Percentiles rank a stretch among this genome's conserved stretches.
Evolutionary conservation across 2,797 vertebrate species (phyloP).

Genomic region (Threskiornis aethiopicus): DNA sequence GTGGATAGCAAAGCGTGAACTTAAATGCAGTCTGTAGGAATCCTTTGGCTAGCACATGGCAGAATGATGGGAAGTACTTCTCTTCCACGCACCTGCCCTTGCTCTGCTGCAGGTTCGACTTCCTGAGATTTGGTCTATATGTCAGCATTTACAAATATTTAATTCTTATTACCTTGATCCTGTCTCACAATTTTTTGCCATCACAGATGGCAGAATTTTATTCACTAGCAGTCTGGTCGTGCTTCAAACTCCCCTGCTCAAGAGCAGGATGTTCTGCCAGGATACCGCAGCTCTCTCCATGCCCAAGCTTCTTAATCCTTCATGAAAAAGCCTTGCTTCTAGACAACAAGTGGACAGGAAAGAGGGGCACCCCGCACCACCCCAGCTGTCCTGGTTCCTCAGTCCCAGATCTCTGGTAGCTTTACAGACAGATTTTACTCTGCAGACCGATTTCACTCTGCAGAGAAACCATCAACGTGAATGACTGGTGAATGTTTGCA

Average conservation of each 20-base stretch:
- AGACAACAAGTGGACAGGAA: conserved; percentile 5
- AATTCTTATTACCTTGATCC: background rate
- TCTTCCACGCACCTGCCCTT: background rate
- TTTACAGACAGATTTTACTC: background rate
- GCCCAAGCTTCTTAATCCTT: conserved; percentile 23
- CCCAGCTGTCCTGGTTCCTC: background rate
- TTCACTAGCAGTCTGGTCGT: background rate
- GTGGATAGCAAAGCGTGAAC: background rate
- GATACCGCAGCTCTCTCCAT: background rate
- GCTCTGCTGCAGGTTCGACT: background rate
- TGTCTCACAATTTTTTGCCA: background rate
- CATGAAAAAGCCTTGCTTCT: background rate
- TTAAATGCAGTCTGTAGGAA: background rate
- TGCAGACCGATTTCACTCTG: background rate
- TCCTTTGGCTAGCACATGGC: background rate
- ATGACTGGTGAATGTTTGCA: background rate
- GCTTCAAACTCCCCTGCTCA: conserved; percentile 22
- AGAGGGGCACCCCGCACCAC: background rate
- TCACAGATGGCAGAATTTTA: conserved; percentile 54
- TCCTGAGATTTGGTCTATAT: background rate
- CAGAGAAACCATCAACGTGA: background rate
- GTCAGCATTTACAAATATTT: background rate
- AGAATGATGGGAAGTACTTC: background rate
- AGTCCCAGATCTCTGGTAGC: background rate
- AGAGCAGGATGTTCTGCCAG: conserved; percentile 23